Evolutionary conservation across 2,113 vertebrate species (phyloP), one percentile per base, ranked within the genome.

Genomic region (Malurus alboscapulatus): DNA sequence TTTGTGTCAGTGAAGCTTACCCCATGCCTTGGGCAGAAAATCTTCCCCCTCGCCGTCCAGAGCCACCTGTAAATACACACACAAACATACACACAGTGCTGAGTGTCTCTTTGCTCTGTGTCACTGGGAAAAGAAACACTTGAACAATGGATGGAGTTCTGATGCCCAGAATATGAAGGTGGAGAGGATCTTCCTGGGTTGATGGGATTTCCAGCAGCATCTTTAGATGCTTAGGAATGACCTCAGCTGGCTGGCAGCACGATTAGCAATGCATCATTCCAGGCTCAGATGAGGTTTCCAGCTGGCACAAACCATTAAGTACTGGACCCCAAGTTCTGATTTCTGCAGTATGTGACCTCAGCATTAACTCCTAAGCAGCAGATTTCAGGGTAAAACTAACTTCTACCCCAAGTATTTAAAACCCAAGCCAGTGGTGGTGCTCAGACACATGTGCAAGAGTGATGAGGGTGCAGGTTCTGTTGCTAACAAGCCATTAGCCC

Each of bases 21-120:
- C 99, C 99, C 99, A 99, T 99, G 97, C 99, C 99, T 98, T 99
- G 99, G 59, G 99, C 99, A 48, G 99, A 99, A 97, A 99, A 99
- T 66, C 99, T 98, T 97, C 99, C 98, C 82, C 99, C 99, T 94
- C 99, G 97, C 93, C 99, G 95, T 96, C 98, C 97, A 95, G 98
- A 98, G 73, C 98, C 98, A 93, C 98, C 98, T 98, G 91, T 10
- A 92, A 87, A 40, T 21, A 92, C 32, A 68, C 10, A 80, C 13
- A 47, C 34, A 36, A 36, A 57, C 0, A 47, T 10, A 44, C 44
- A 44, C 38, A 0, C n/a, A 27, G 19, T 20, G 48, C 53, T 89
- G 50, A 92, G 86, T 14, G 19, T 6, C 62, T 12, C 27, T 17
- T 15, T 12, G 54, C 22, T 77, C 63, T 19, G 30, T 19, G 5